Evolutionary conservation across 2,113 vertebrate species (phyloP).

Genomic region (Actenoides hombroni): DNA sequence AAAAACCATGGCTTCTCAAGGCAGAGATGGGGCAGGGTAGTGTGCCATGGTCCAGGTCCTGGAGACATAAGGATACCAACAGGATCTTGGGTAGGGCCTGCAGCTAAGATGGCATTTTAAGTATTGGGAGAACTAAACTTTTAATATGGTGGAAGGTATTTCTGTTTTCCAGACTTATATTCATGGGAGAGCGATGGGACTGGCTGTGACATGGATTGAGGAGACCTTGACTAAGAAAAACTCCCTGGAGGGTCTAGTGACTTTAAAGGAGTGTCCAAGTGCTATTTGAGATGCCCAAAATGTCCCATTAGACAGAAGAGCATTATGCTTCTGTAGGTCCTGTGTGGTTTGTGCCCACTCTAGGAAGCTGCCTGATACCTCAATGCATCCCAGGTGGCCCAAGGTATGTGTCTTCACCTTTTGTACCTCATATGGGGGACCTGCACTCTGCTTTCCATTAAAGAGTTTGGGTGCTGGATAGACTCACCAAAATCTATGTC

Average conservation of each 20-base stretch:
- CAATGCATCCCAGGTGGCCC: not conserved
- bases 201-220: not conserved
- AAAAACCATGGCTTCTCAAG: not conserved
- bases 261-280: not conserved
- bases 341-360: not conserved
- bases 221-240: not conserved
- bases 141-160: not conserved
- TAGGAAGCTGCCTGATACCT: not conserved
- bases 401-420: not conserved
- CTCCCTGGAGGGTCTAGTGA: not conserved
- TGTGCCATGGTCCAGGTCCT: rapidly evolving
- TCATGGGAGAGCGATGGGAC: not conserved
- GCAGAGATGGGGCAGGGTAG: not conserved
- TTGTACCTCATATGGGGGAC: not conserved
- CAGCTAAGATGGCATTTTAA: not conserved
- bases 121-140: not conserved
- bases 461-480: not conserved
- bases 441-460: not conserved
- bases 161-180: not conserved
- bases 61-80: not conserved
- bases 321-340: rapidly evolving
- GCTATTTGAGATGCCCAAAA: not conserved
- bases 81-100: not conserved
- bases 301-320: not conserved
- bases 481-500: not conserved